These are phyloP conservation scores for Odontesthes bonariensis DNA, from an alignment of 2,113 vertebrate genomes.

Conservation along the genomic window DNA sequence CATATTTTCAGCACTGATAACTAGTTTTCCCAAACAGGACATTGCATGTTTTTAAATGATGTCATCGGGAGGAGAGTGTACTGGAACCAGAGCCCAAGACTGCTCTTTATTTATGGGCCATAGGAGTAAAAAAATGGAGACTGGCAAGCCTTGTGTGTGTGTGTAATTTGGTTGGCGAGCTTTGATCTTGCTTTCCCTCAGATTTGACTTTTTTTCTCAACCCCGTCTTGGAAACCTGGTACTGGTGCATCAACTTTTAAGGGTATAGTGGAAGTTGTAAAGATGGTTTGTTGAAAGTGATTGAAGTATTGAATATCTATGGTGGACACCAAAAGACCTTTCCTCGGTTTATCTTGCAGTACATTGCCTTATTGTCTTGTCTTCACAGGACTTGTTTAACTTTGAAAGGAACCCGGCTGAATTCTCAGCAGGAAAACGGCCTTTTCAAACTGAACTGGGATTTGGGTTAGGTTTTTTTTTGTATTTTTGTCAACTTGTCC, in stretches of 20 bases:
- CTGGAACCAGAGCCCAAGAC: no score
- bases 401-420: no score
- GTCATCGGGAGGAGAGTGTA: no score
- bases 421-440: no score
- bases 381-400: no score
- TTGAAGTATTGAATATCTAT: background rate
- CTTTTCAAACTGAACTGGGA: no score
- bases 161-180: no score
- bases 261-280: slow-evolving; percentile 38
- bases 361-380: background rate
- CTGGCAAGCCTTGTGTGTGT: no score
- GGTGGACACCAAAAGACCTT: background rate
- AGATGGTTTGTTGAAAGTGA: slow-evolving; percentile 31
- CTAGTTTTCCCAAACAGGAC: background rate
- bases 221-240: background rate
- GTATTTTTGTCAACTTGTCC: background rate
- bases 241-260: slow-evolving; percentile 28
- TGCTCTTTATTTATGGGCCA: no score
- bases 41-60: no score
- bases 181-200: background rate
- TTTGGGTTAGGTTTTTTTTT: no score
- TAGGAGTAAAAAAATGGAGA: no score
- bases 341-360: background rate
- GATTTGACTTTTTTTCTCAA: background rate
- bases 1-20: background rate